These are phyloP conservation scores for Progne subis DNA, from an alignment of 2,113 vertebrate species.

Conservation along the genomic window DNA sequence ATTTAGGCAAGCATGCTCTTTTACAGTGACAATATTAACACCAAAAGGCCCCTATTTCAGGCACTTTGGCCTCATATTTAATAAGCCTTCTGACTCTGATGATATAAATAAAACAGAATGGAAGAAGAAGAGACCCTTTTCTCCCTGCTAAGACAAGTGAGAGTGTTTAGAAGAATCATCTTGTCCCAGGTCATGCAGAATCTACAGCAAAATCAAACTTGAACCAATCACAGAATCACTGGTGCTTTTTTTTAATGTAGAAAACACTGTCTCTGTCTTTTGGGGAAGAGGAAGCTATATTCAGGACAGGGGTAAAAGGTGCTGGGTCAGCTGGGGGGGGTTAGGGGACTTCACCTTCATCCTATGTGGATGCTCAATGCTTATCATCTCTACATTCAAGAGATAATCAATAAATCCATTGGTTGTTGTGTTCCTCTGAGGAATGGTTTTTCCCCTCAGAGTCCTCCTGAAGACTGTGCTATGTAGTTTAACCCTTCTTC, in stretches of 20 bases:
- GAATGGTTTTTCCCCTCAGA: too few relatives aligned
- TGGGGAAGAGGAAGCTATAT: background rate
- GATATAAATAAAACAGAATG: background rate
- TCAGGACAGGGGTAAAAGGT: background rate
- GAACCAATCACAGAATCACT: background rate
- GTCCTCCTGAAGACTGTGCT: too few relatives aligned
- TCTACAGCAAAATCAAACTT: background rate
- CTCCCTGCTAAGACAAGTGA: background rate
- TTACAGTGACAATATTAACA: background rate
- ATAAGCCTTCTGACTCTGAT: background rate
- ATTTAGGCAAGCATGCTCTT: background rate
- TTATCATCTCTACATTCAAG: background rate
- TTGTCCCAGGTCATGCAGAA: background rate
- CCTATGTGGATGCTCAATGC: background rate
- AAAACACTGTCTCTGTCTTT: background rate
- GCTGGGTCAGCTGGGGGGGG: background rate
- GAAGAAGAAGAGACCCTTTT: background rate
- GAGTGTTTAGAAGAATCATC: background rate
- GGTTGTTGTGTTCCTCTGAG: too few relatives aligned
- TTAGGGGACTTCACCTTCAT: background rate
- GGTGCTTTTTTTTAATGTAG: background rate
- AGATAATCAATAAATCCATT: background rate
- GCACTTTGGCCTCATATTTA: background rate
- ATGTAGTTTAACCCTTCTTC: too few relatives aligned
- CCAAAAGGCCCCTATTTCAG: background rate